Evolutionary conservation across 2,888 invertebrate species (phyloP), one percentile per base, ranked within the genome.

Genomic region (Lapara coniferarum): DNA sequence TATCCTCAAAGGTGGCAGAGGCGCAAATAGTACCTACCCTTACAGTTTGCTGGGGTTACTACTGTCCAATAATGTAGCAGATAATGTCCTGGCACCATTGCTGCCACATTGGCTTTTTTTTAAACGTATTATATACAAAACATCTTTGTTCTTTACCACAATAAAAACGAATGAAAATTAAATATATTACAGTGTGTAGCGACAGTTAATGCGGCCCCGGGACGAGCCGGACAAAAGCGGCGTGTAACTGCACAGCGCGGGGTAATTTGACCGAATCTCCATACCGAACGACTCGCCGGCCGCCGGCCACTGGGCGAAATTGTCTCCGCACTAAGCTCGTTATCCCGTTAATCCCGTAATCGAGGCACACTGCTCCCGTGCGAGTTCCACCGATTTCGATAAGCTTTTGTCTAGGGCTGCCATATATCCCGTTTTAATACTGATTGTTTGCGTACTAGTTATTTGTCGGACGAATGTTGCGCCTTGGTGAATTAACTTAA

Each of bases 281-380:
- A 37, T 59, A 51, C n/a, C 30, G 16, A 51, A 57, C 58, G 56
- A n/a, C n/a, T 5, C 37, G 19, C 10, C 55, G 55, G 55, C 55
- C 53, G 68, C 46, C 57, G 57, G 57, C 30, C 30, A 37, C 37
- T 55, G 44, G 44, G 58, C 37, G 49, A 68, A 68, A 68, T 58
- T 58, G 57, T 68, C 68, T 57, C 49, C 58, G 58, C 49, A 58
- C 58, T 58, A 68, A 68, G 10, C 55, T 53, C 19, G 55, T 14
- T 77, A 80, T 75, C 76, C 75, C 75, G 71, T 79, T 81, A 82
- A 82, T 82, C 82, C 76, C 76, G 78, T 82, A 81, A 84, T 79
- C 77, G 79, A 73, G 72, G 44, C 66, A n/a, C 44, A 72, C 73
- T 73, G 71, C 71, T 72, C 71, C 73, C 75, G 72, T 63, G 59